Evolutionary conservation across 2,113 vertebrate genomes (phyloP).

Genomic region (Zapus hudsonius): DNA sequence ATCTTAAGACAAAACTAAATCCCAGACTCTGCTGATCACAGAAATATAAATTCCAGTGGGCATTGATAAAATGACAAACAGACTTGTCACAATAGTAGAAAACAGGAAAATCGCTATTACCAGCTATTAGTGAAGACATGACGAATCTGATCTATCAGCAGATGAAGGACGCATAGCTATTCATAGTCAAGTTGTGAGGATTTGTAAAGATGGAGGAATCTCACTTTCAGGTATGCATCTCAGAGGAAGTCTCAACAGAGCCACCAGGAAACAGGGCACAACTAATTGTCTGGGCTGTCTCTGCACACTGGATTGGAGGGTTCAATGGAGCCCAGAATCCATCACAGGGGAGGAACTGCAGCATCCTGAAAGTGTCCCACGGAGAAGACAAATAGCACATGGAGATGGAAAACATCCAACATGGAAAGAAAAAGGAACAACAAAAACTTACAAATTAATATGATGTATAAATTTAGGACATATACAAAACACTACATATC

Average conservation of each 20-base stretch:
- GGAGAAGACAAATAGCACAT: not conserved
- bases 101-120: not conserved
- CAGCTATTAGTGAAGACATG: not conserved
- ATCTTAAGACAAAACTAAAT: not conserved
- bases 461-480: not conserved
- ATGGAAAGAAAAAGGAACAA: not conserved
- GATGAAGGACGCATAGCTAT: not conserved
- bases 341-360: accelerated
- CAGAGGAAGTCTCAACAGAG: not conserved
- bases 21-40: not conserved
- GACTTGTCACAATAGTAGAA: not conserved
- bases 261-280: not conserved
- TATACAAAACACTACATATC: not conserved
- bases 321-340: accelerated
- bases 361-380: not conserved
- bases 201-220: not conserved
- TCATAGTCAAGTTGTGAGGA: not conserved
- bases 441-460: not conserved
- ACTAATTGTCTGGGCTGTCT: not conserved
- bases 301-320: not conserved
- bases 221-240: not conserved
- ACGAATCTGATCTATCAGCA: not conserved
- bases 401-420: not conserved
- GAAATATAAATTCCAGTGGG: not conserved
- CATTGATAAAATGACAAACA: not conserved